A percentile compares a stretch with the other conserved stretches of the same genome.
phyloP scores from a whole-genome alignment of 2,797 vertebrate species.

The Tapirus indicus region DNA sequence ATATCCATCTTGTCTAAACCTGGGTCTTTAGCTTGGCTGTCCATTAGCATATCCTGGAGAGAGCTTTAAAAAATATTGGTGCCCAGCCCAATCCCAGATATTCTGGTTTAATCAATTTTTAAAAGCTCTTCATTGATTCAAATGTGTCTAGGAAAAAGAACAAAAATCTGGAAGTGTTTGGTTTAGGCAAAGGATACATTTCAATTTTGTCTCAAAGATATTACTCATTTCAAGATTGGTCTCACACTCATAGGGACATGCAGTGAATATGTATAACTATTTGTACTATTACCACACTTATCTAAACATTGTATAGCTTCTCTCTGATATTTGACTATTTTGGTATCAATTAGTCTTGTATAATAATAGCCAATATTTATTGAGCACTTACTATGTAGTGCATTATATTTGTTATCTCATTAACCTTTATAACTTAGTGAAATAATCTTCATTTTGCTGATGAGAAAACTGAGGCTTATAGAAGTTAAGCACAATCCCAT shows the following conservation, averaged over 20 bases:
- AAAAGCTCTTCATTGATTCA: background rate
- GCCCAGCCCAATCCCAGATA: background rate
- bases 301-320: background rate
- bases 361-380: slow-evolving; percentile 23
- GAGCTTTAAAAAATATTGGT: background rate
- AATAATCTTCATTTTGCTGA: slow-evolving; percentile 41
- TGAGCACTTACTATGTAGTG: background rate
- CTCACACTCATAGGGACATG: background rate
- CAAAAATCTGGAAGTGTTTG: slow-evolving; percentile 7
- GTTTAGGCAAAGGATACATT: background rate
- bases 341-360: background rate
- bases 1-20: background rate
- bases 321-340: slow-evolving; percentile 31
- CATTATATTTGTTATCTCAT: background rate
- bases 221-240: background rate
- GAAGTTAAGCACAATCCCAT: background rate
- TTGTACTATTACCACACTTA: background rate
- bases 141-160: background rate
- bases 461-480: background rate
- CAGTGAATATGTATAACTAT: slow-evolving; percentile 13
- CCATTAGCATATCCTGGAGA: background rate
- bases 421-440: slow-evolving; percentile 50
- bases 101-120: background rate
- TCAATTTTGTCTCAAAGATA: background rate
- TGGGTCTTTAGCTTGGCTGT: background rate